Conservation (phyloP, 2,888 invertebrate species). For the Noctua janthe region DNA sequence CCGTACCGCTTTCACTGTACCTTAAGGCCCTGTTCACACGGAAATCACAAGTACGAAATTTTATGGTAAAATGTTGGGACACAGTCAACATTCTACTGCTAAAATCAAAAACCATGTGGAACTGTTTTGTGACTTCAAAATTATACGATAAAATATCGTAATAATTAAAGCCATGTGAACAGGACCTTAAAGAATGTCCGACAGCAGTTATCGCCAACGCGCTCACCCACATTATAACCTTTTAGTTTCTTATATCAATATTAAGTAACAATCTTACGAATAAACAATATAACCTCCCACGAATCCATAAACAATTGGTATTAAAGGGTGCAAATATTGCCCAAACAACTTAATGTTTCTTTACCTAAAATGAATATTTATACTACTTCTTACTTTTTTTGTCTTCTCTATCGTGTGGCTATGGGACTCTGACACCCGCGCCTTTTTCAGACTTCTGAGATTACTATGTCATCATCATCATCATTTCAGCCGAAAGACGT, state of each 20-base stretch:
- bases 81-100: neutral
- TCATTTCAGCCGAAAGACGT: too few species aligned
- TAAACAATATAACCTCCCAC: neutral
- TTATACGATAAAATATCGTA: neutral
- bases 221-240: slow-evolving; percentile 19
- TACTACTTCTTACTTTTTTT: too few species aligned
- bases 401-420: too few species aligned
- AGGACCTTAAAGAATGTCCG: neutral
- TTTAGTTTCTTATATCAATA: neutral
- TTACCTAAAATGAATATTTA: too few species aligned
- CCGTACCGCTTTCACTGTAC: too few species aligned
- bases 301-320: neutral
- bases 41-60: neutral
- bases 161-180: neutral
- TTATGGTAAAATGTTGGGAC: neutral
- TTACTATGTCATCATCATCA: too few species aligned
- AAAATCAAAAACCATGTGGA: neutral
- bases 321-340: neutral
- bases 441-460: too few species aligned
- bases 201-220: slow-evolving; percentile 32
- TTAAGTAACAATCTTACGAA: slow-evolving; percentile 3
- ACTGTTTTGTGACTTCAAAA: neutral
- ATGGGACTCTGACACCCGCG: too few species aligned
- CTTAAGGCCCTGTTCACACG: too few species aligned
- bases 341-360: neutral